Evolutionary conservation across 2,113 vertebrate species (phyloP), one percentile per base, ranked within the genome.

Genomic region (Sinocyclocheilus anophthalmus): DNA sequence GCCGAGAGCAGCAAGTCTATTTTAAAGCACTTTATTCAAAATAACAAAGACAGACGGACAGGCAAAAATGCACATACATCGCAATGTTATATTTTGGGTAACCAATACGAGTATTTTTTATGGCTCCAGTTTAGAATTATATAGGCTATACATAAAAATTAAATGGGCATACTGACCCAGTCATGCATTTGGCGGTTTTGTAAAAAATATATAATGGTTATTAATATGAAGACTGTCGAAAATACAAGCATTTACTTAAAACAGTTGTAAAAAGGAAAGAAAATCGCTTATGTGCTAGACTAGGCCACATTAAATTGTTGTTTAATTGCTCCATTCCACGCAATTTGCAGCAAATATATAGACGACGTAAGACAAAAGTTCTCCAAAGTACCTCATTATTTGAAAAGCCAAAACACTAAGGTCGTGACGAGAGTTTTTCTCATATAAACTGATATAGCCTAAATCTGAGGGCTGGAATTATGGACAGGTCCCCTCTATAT

Each of bases 21-120:
- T 96, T 96, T 95, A 95, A 96, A 95, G 94, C 93, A 94, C 91
- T 96, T 96, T 96, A 96, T 96, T 96, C 94, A 94, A 95, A 94
- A 95, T 95, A 95, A 96, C 95, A 96, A 94, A 96, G 94, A 95
- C 95, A 95, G 96, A 95, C 95, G 95, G 94, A 81, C 86, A 76
- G 70, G 83, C 93, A 89, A 91, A 93, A 95, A 94, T 92, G 93
- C 91, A 94, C 92, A 95, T 94, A 96, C 94, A 95, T 95, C 95
- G 96, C 95, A 96, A 94, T 96, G 92, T 93, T 94, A 91, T 72
- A 69, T 87, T 76, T 37, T 77, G 53, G 81, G 80, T 70, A 59
- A 65, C 37, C 65, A 50, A 18, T 63, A 30, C 45, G 45, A 87
- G 39, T 80, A 11, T 76, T 24, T 76, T 16, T 70, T 33, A n/a